Evolutionary conservation across 2,888 invertebrate genomes (phyloP), one percentile per base, ranked within the genome.

Genomic region (Clostera curtula): DNA sequence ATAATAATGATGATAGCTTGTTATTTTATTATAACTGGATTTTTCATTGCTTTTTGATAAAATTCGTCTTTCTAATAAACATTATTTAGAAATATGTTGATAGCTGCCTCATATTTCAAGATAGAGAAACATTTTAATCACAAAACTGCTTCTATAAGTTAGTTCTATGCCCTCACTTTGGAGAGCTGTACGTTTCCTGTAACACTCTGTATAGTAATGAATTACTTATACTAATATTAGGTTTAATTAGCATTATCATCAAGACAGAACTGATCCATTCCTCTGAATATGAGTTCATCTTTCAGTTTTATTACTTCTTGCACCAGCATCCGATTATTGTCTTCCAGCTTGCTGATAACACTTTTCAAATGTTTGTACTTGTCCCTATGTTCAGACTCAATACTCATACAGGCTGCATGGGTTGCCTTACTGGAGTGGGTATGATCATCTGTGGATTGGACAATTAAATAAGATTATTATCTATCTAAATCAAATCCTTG

Each of bases 261-360:
- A 17, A 57, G 20, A 23, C 43, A 36, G 29, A 54, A 50, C 19
- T 48, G 43, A 10, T 52, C 47, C 25, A 62, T 42, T 25, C 58
- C 62, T 27, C 42, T 44, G 11, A 56, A 43, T 14, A 75, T 49
- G 8, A 74, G 47, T 36, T 70, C 69, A 32, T 75, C 73, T 36
- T 75, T 74, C 4, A 74, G 24, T 30, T 43, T 38, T 4, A 50
- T 36, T 13, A 49, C 48, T 39, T 49, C 48, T 36, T 50, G 34
- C 10, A 50, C 19, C 18, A 49, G 31, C 29, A 34, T 29, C 26
- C 47, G 48, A 29, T 49, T 49, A 22, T 50, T 49, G 4, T 39
- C 37, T 16, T 49, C 51, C 27, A 49, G 15, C 34, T 47, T 49
- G 14, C 26, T 41, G 19, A 50, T 41, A 4, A 42, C 26, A 12